These are phyloP conservation scores for Gallinago stenura DNA, from an alignment of 2,797 vertebrate genomes.

Conservation along the genomic window DNA sequence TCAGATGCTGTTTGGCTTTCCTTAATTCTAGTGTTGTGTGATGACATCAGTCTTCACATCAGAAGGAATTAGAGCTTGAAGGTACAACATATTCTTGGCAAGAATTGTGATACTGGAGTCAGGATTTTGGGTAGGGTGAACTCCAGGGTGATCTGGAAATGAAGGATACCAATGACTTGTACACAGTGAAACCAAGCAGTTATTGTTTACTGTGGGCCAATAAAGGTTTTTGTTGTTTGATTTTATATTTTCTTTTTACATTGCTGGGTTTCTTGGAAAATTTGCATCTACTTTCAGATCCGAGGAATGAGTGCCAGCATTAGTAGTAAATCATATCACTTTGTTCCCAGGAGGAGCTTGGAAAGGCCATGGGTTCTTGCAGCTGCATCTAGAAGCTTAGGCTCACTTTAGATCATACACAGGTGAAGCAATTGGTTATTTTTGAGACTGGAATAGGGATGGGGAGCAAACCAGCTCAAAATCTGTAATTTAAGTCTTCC, in stretches of 20 bases:
- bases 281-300: background rate
- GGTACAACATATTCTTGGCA: slow-evolving; percentile 29
- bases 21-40: background rate
- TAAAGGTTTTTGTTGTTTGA: background rate
- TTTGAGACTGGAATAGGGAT: background rate
- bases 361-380: background rate
- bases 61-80: background rate
- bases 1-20: background rate
- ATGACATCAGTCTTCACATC: slow-evolving; percentile 37
- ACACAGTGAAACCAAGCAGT: background rate
- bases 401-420: background rate
- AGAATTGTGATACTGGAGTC: background rate
- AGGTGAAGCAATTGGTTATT: background rate
- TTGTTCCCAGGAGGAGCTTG: background rate
- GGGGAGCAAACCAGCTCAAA: background rate
- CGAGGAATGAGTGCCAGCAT: background rate
- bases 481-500: background rate
- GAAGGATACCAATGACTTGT: background rate
- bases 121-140: slow-evolving; percentile 3
- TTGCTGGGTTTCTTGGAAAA: background rate
- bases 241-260: background rate
- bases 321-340: background rate
- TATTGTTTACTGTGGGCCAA: background rate
- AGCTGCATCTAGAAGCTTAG: background rate
- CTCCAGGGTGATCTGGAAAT: background rate